Evolutionary conservation across 2,113 vertebrate genomes (phyloP), one percentile per base, ranked within the genome.

Genomic region (Nothoprocta pentlandii): DNA sequence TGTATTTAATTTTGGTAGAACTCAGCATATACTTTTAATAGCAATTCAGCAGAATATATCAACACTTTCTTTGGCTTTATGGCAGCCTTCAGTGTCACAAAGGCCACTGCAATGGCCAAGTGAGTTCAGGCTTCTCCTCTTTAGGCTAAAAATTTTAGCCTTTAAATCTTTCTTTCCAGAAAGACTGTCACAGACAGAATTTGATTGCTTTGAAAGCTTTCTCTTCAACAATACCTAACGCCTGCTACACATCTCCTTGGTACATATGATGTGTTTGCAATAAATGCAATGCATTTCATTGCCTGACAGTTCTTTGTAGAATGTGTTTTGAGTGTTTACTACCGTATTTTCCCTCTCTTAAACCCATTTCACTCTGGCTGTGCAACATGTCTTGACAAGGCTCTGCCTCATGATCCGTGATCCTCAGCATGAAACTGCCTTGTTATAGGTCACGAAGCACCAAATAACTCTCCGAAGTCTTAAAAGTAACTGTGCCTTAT

Each of bases 1-100:
- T 80, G 42, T 71, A 80, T 78, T 95, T 91, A 91, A 92, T 78
- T 79, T 74, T 84, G 14, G 71, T 59, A 94, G 90, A 87, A 89
- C 87, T 66, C 75, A 89, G 30, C 46, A 81, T 85, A 36, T 30
- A 76, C 87, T 94, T 94, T 89, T 76, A 95, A 87, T 89, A 85
- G 66, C 85, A 76, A 79, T 87, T 80, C 78, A 89, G 64, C 87
- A 91, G 70, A 68, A 5, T 53, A 16, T 71, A 89, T 68, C 34
- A 44, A 71, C 44, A 21, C 70, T 80, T 75, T 51, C 49, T 77
- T 88, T 70, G 54, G 17, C 39, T 87, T 80, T 87, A 66, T 58
- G 53, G 67, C 20, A 67, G 80, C 28, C 36, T 78, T 88, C 69
- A 53, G 54, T 6, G 2, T 70, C 68, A 85, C 5, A 0, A 87